Conservation (phyloP, 2,888 invertebrate species). For the Siphonodentalium dalli region DNA sequence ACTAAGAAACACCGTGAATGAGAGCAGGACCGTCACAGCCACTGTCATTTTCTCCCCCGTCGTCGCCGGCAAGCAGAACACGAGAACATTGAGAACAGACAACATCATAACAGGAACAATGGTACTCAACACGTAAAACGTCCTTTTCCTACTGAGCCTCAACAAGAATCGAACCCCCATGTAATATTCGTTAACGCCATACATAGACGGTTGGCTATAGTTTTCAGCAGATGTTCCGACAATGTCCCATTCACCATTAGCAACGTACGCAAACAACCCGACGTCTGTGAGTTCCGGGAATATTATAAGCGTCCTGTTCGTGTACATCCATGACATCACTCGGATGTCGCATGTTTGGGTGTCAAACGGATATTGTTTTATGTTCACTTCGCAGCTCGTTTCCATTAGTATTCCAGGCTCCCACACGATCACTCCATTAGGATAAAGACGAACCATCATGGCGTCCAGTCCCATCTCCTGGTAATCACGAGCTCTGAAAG, state of each 20-base stretch:
- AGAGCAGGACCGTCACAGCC: slow-evolving; percentile 41
- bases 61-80: slow-evolving; percentile 40
- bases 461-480: slow-evolving; percentile 39
- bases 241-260: slow-evolving; percentile 45
- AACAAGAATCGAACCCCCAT: slow-evolving; percentile 38
- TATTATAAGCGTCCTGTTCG: slow-evolving; percentile 39
- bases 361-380: slow-evolving; percentile 44
- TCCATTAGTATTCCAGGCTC: slow-evolving; percentile 42
- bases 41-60: slow-evolving; percentile 45
- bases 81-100: slow-evolving; percentile 40
- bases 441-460: slow-evolving; percentile 37
- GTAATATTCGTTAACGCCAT: slow-evolving; percentile 35
- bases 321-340: slow-evolving; percentile 48
- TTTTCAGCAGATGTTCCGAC: slow-evolving; percentile 13
- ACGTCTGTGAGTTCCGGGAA: slow-evolving; percentile 30
- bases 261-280: slow-evolving; percentile 34
- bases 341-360: slow-evolving; percentile 40
- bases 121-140: slow-evolving; percentile 45
- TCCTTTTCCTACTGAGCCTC: slow-evolving; percentile 34
- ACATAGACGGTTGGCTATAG: slow-evolving; percentile 26
- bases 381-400: slow-evolving; percentile 44
- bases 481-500: slow-evolving; percentile 39
- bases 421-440: slow-evolving; percentile 36
- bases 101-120: slow-evolving; percentile 42
- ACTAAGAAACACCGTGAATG: slow-evolving; percentile 45